phyloP scores from a whole-genome alignment of 35 echinoderm and acorn worm species.

The Anneissia japonica region DNA sequence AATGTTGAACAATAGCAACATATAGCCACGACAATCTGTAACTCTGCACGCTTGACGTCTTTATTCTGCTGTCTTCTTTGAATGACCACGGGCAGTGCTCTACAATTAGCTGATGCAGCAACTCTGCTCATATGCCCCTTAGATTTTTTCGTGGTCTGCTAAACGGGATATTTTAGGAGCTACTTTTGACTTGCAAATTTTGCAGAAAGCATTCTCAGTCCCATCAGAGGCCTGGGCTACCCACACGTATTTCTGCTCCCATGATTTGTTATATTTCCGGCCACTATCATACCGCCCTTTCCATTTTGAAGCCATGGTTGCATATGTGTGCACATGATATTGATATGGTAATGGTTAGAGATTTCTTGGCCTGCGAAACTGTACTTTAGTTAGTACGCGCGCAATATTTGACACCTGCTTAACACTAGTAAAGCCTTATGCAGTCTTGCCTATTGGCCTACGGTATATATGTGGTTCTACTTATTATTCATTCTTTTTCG shows the following conservation, averaged over 20 bases:
- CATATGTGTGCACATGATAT: too few species aligned
- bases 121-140: slow-evolving; percentile 3
- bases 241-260: background rate
- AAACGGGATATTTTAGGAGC: background rate
- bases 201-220: background rate
- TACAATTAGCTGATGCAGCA: background rate
- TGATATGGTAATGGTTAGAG: too few species aligned
- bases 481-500: too few species aligned
- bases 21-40: too few species aligned
- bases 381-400: too few species aligned
- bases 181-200: background rate
- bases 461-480: too few species aligned
- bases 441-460: too few species aligned
- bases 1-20: background rate
- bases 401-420: too few species aligned
- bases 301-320: too few species aligned
- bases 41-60: background rate
- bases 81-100: background rate
- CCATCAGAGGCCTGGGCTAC: background rate
- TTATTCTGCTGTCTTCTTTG: background rate
- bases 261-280: slow-evolving; percentile 4
- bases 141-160: background rate
- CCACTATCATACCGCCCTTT: background rate
- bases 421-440: too few species aligned
- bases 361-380: too few species aligned